Percentiles rank a stretch among this genome's conserved stretches.
Evolutionary conservation across 2,888 invertebrate species (phyloP).

Genomic region (Carpatolechia fugitivella): DNA sequence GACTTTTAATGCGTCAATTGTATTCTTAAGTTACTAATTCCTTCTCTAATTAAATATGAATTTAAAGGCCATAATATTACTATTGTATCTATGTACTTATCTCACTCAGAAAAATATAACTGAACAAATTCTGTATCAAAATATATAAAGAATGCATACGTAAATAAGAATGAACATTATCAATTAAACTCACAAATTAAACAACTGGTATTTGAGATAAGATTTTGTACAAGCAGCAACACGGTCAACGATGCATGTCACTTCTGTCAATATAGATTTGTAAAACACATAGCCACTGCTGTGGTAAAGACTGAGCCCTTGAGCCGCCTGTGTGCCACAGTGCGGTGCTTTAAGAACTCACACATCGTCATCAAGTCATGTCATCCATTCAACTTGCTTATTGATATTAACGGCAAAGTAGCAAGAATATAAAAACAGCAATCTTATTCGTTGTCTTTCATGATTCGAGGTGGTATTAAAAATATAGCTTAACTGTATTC

Average conservation of each 20-base stretch:
- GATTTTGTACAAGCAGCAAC: constrained; percentile 14
- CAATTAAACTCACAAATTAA: constrained; percentile 16
- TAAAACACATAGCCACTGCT: no score
- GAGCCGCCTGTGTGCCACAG: neutral
- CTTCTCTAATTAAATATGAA: constrained; percentile 42
- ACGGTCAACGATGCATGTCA: neutral
- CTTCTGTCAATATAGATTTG: no score
- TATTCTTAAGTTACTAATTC: constrained; percentile 56
- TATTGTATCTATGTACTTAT: constrained; percentile 32
- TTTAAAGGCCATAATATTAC: constrained; percentile 55
- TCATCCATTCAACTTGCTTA: neutral
- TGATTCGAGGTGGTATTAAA: constrained; percentile 35
- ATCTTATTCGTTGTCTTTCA: constrained; percentile 43
- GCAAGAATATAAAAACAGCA: constrained; percentile 29
- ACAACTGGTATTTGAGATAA: constrained; percentile 13
- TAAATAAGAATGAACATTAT: neutral
- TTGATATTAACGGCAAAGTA: constrained; percentile 9
- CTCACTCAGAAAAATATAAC: constrained; percentile 22
- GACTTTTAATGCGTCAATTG: constrained; percentile 52
- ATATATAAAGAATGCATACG: neutral
- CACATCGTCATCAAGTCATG: neutral
- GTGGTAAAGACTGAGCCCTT: no score
- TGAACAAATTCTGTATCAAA: neutral
- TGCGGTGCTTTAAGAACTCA: neutral
- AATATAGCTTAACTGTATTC: constrained; percentile 7